phyloP scores from a whole-genome alignment of 2,888 invertebrate genomes.

The Chrysotoxum bicinctum region DNA sequence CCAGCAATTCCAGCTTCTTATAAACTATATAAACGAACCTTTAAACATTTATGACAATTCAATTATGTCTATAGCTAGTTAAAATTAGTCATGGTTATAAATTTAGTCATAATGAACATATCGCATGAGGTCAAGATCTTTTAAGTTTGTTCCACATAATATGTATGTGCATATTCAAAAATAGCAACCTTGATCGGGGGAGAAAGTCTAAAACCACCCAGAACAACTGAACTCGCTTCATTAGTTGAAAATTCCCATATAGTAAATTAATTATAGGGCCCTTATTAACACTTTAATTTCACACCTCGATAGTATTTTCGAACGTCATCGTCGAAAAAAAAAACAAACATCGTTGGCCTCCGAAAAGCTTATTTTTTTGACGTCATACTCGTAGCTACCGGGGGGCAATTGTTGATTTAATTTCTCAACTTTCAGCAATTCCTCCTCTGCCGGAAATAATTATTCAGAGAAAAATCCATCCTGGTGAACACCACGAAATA shows the following conservation, averaged over 20 bases:
- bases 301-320: not conserved
- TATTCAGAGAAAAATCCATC: not conserved
- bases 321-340: not conserved
- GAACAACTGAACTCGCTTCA: not conserved
- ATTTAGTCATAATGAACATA: not conserved
- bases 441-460: not conserved
- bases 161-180: too few relatives aligned
- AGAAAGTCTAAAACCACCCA: not conserved
- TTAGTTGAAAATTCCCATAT: not conserved
- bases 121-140: not conserved
- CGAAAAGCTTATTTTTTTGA: not conserved
- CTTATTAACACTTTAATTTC: not conserved
- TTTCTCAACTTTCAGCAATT: not conserved
- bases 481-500: not conserved
- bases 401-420: not conserved
- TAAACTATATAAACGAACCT: not conserved
- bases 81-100: not conserved
- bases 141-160: too few relatives aligned
- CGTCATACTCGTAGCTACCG: not conserved
- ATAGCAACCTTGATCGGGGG: not conserved
- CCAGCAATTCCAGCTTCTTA: too few relatives aligned
- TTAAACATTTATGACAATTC: not conserved
- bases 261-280: not conserved
- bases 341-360: not conserved
- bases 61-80: not conserved